Evolutionary conservation across 2,113 vertebrate genomes (phyloP).

Genomic region (Melanerpes aurifrons): DNA sequence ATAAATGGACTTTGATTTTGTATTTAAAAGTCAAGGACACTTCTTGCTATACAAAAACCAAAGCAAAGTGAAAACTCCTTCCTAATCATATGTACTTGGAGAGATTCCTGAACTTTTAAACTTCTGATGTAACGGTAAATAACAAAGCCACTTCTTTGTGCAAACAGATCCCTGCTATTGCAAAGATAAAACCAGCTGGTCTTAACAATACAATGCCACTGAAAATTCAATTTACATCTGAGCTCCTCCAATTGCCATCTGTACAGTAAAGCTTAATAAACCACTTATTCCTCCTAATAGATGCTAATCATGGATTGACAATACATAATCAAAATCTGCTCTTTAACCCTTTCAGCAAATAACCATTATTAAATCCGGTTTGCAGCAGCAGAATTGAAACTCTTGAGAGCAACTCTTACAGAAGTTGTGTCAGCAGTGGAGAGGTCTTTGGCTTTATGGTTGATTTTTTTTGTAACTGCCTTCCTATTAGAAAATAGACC

Average conservation of each 20-base stretch:
- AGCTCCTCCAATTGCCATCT: slow-evolving; percentile 72
- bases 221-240: slow-evolving; percentile 67
- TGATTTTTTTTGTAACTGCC: background rate
- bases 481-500: background rate
- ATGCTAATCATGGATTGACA: slow-evolving; percentile 37
- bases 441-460: background rate
- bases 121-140: background rate
- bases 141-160: background rate
- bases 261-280: slow-evolving; percentile 80
- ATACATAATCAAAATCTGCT: slow-evolving; percentile 40
- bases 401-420: background rate
- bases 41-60: background rate
- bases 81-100: background rate
- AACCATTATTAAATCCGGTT: background rate
- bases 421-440: background rate
- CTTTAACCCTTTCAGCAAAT: slow-evolving; percentile 35
- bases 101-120: slow-evolving; percentile 1
- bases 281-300: slow-evolving; percentile 46
- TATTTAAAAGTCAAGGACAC: background rate
- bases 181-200: slow-evolving; percentile 62
- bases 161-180: background rate
- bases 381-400: background rate
- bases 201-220: slow-evolving; percentile 58
- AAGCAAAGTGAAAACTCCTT: background rate
- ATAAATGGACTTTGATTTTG: background rate